These are phyloP conservation scores for Oreotrochilus melanogaster DNA, from an alignment of 2,113 vertebrate genomes.

Conservation along the genomic window DNA sequence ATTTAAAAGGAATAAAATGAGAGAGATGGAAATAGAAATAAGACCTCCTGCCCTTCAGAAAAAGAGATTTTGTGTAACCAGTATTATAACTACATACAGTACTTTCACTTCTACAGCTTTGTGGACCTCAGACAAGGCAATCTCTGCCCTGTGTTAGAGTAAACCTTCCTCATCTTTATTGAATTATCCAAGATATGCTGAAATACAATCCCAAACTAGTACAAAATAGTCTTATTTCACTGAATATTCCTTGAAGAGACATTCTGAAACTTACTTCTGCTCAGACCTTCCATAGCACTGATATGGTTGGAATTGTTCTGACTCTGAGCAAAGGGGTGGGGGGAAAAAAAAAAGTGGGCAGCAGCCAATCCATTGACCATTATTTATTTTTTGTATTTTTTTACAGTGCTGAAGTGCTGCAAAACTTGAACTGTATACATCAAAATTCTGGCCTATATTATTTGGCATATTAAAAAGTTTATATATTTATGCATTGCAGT, in stretches of 20 bases:
- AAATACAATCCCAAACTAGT: not conserved
- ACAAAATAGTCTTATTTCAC: not conserved
- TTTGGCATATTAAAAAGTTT: conserved; percentile 40
- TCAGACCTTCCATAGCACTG: not conserved
- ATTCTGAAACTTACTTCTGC: not conserved
- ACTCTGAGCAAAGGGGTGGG: not conserved
- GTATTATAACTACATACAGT: not conserved
- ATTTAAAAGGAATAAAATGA: conserved; percentile 5
- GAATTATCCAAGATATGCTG: not conserved
- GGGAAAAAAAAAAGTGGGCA: not conserved
- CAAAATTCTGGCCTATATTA: conserved; percentile 50
- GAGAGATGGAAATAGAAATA: conserved; percentile 5
- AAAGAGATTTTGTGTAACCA: conserved; percentile 10
- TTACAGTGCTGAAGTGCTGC: conserved; percentile 64
- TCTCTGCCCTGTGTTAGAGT: conserved; percentile 15
- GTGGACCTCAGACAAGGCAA: conserved; percentile 54
- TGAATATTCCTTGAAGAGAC: not conserved
- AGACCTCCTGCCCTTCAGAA: not conserved
- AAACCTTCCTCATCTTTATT: not conserved
- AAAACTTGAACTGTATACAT: conserved; percentile 75
- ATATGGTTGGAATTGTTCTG: not conserved
- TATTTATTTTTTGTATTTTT: conserved; percentile 49
- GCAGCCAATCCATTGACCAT: conserved; percentile 12
- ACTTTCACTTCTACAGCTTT: conserved; percentile 43
- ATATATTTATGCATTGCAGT: conserved; percentile 62